phyloP scores from a whole-genome alignment of 2,113 vertebrate genomes.

The Oryzias celebensis region DNA sequence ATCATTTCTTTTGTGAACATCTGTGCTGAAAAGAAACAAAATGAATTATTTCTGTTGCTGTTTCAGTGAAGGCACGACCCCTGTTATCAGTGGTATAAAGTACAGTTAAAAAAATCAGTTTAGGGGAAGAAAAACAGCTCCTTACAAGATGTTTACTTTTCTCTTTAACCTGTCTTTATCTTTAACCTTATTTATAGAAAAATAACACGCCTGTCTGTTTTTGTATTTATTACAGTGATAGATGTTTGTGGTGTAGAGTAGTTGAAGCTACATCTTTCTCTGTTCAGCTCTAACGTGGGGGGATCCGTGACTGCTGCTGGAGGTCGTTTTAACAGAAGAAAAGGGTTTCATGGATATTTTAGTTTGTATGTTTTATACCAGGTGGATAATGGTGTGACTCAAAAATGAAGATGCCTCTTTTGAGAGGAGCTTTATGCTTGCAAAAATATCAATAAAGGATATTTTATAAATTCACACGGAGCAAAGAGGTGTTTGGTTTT shows the following conservation, averaged over 20 bases:
- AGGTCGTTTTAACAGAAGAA: constrained; percentile 34
- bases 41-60: background rate
- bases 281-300: constrained; percentile 52
- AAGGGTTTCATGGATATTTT: constrained; percentile 20
- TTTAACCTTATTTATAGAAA: constrained; percentile 71
- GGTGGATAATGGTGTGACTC: constrained; percentile 27
- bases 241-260: constrained; percentile 55
- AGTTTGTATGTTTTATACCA: constrained; percentile 34
- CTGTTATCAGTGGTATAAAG: constrained; percentile 21
- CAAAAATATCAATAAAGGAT: constrained; percentile 77
- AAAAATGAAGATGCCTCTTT: constrained; percentile 10
- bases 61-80: constrained; percentile 18
- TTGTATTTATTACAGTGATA: constrained; percentile 75
- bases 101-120: constrained; percentile 28
- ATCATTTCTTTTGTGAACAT: constrained; percentile 9
- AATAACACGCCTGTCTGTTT: constrained; percentile 55
- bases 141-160: constrained; percentile 16
- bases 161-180: constrained; percentile 27
- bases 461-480: constrained; percentile 69
- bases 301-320: constrained; percentile 62
- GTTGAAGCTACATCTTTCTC: constrained; percentile 50
- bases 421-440: constrained; percentile 60
- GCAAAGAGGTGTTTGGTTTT: constrained; percentile 11
- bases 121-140: constrained; percentile 25
- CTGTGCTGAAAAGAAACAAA: constrained; percentile 5